These are phyloP conservation scores for Synchiropus splendidus DNA, from an alignment of 2,113 vertebrate species.

Conservation along the genomic window DNA sequence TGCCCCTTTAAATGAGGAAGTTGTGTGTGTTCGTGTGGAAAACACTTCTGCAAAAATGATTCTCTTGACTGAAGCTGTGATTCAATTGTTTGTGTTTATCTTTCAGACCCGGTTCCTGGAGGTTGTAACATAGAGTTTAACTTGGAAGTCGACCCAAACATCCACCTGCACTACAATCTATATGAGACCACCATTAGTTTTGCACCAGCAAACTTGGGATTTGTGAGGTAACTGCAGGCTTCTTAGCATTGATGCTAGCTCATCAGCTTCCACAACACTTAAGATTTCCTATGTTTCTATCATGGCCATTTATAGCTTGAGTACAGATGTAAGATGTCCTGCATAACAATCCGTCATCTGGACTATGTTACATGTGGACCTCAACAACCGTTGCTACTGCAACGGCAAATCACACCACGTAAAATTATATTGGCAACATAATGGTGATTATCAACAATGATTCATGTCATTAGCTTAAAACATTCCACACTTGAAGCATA, in stretches of 20 bases:
- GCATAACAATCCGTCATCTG: too few relatives aligned
- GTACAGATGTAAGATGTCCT: too few relatives aligned
- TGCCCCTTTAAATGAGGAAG: conserved; percentile 10
- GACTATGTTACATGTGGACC: too few relatives aligned
- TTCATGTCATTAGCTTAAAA: too few relatives aligned
- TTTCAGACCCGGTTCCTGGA: conserved; percentile 86
- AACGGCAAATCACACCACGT: too few relatives aligned
- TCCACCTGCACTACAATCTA: conserved; percentile 81
- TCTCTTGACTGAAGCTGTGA: neutral
- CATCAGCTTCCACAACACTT: neutral
- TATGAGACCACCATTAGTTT: conserved; percentile 79
- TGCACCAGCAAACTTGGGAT: conserved; percentile 84
- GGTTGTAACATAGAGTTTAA: conserved; percentile 83
- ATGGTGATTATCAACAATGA: too few relatives aligned
- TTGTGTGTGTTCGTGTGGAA: neutral
- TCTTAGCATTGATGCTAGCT: too few relatives aligned
- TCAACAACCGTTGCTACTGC: too few relatives aligned
- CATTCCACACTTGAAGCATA: too few relatives aligned
- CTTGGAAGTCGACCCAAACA: conserved; percentile 80
- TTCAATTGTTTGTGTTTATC: neutral
- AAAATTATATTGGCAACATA: too few relatives aligned
- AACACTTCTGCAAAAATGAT: conserved; percentile 10
- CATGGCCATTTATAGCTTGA: too few relatives aligned
- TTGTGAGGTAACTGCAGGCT: conserved; percentile 72
- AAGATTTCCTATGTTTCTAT: neutral